Conservation (phyloP, 2,888 invertebrate genomes). For the Sturmia bella region DNA sequence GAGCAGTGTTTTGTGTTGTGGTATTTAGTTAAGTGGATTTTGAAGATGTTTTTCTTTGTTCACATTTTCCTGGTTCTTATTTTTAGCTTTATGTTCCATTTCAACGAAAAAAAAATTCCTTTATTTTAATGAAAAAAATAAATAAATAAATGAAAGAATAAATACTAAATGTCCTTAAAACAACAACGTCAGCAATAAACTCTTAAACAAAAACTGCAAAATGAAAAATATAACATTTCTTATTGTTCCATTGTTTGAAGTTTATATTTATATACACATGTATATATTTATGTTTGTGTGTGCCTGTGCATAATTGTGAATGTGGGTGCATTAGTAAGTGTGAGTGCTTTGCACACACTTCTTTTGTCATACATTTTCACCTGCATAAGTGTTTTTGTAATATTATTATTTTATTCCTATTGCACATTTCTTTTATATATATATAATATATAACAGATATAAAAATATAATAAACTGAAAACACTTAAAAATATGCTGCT, state of each 20-base stretch:
- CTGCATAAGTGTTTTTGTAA: constrained; percentile 21
- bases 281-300: background rate
- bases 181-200: background rate
- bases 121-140: background rate
- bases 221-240: constrained; percentile 9
- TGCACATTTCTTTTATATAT: constrained; percentile 24
- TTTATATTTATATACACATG: background rate
- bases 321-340: background rate
- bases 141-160: background rate
- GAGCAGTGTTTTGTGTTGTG: constrained; percentile 27
- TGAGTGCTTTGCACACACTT: constrained; percentile 7
- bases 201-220: background rate
- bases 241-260: constrained; percentile 13
- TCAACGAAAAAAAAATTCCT: background rate
- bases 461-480: constrained; percentile 13
- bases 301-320: background rate
- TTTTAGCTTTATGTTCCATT: constrained; percentile 15
- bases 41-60: constrained; percentile 33
- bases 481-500: constrained; percentile 35
- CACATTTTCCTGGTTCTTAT: background rate
- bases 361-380: background rate
- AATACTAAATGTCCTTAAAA: constrained; percentile 29
- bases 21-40: constrained; percentile 49
- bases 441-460: background rate
- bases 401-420: constrained; percentile 10